phyloP scores from a whole-genome alignment of 2,113 vertebrate species.

The Himantopus leucocephalus region DNA sequence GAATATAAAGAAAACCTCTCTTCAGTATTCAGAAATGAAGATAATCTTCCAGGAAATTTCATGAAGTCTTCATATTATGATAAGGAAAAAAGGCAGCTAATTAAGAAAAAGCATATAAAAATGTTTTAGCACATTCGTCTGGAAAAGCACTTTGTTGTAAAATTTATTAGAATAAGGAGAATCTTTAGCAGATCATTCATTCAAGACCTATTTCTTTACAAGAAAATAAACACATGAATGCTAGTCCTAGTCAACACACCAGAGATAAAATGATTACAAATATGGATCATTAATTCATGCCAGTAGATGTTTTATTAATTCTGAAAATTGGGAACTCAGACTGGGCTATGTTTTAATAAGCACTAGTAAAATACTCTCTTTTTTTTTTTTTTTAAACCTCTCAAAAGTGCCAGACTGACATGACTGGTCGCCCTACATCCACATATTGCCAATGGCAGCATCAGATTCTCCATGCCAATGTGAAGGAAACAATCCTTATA shows the following conservation, averaged over 20 bases:
- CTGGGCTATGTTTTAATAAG: not conserved
- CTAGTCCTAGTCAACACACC: not conserved
- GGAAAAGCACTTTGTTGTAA: slow-evolving; percentile 13
- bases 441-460: not conserved
- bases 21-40: not conserved
- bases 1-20: not conserved
- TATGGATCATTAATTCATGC: not conserved
- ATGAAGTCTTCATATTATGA: not conserved
- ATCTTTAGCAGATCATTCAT: not conserved
- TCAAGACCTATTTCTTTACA: not conserved
- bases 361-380: not conserved
- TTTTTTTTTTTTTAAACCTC: not conserved
- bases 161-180: not conserved
- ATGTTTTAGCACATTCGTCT: not conserved
- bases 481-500: not conserved
- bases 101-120: not conserved
- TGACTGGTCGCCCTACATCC: not conserved
- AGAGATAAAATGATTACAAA: not conserved
- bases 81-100: slow-evolving; percentile 5
- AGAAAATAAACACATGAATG: not conserved
- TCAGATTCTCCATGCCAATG: not conserved
- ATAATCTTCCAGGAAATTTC: not conserved
- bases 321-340: not conserved
- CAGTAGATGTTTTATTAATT: not conserved
- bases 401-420: not conserved